A percentile compares a stretch with the other conserved stretches of the same genome.
phyloP scores from a whole-genome alignment of 1,140 invertebrate species.

The Paralvinella palmiformis region DNA sequence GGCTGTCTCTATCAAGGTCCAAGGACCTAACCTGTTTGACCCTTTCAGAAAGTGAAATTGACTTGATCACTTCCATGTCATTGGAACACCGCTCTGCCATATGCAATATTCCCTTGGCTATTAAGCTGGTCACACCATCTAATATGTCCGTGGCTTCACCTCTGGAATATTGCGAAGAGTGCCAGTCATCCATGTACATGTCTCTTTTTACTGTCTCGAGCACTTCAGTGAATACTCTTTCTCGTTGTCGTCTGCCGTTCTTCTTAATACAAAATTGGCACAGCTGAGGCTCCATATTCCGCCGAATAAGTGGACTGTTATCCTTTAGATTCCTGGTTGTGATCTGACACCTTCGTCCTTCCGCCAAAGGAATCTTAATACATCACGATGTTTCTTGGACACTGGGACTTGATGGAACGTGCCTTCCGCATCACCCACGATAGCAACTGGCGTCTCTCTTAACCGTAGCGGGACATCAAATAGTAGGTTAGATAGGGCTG shows the following conservation, averaged over 20 bases:
- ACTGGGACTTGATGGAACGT: constrained; percentile 1
- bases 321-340: constrained; percentile 2
- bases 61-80: constrained; percentile 19
- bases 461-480: constrained; percentile 22
- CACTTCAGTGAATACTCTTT: too few species aligned
- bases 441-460: not conserved
- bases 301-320: constrained; percentile 20
- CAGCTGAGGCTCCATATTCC: constrained; percentile 1
- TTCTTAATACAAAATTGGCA: constrained; percentile 5
- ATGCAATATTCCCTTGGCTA: not conserved
- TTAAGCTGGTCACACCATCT: too few species aligned
- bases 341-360: constrained; percentile 1
- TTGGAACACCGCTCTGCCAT: constrained; percentile 30
- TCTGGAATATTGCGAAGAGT: not conserved
- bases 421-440: not conserved
- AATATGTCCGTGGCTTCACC: too few species aligned
- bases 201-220: not conserved
- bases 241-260: too few species aligned
- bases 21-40: not conserved
- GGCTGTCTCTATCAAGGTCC: not conserved
- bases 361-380: constrained; percentile 5
- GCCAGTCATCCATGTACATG: constrained; percentile 14
- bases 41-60: constrained; percentile 16
- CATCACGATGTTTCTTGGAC: not conserved
- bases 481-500: constrained; percentile 39